These are phyloP conservation scores for Pycnonotus jocosus DNA, from an alignment of 2,113 vertebrate species.

Conservation along the genomic window DNA sequence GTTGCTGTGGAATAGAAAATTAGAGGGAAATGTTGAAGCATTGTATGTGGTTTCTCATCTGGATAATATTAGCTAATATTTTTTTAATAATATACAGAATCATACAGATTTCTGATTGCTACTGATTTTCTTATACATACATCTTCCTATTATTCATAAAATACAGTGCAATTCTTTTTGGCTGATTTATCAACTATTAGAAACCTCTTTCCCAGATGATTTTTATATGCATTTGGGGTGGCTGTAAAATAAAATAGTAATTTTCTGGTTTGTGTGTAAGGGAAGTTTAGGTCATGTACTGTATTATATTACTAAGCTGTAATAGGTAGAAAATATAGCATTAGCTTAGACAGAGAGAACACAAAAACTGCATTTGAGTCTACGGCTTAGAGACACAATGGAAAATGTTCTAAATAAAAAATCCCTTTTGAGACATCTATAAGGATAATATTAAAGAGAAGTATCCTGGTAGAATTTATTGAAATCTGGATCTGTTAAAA, in stretches of 20 bases:
- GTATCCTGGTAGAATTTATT: neutral
- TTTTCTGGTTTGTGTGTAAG: neutral
- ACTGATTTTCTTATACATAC: neutral
- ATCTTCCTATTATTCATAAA: neutral
- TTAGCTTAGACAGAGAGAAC: neutral
- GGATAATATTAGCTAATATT: neutral
- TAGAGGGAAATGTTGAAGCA: neutral
- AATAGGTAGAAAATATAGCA: neutral
- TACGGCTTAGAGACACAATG: neutral
- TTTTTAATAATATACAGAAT: neutral
- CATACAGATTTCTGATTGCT: neutral
- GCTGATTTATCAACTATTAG: neutral
- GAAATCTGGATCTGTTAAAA: neutral
- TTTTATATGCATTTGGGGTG: neutral
- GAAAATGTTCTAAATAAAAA: neutral
- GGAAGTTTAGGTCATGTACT: neutral
- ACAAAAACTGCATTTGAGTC: neutral
- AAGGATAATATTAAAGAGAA: neutral
- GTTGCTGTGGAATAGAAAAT: neutral
- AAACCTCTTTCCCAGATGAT: neutral
- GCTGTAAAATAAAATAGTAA: neutral
- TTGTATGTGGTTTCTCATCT: neutral
- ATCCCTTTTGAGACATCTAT: neutral
- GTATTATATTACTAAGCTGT: neutral
- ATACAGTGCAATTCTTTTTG: neutral